Evolutionary conservation across 2,888 invertebrate genomes (phyloP).

Genomic region (Nebria salina): DNA sequence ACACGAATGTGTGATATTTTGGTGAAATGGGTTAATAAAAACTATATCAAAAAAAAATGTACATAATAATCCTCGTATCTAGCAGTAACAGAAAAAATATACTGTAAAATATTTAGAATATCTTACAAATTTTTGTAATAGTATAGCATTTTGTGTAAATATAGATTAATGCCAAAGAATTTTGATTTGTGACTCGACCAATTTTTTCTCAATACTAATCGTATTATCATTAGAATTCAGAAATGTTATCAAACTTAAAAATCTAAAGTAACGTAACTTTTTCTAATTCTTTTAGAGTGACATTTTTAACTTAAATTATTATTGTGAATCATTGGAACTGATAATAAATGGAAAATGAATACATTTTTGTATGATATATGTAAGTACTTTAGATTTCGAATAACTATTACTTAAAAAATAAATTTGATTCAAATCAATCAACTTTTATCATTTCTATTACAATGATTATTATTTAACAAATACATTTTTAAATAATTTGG

Average conservation of each 20-base stretch:
- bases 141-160: constrained; percentile 43
- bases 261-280: not conserved
- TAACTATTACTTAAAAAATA: too few relatives aligned
- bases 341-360: not conserved
- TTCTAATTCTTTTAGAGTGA: not conserved
- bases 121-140: constrained; percentile 43
- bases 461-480: too few relatives aligned
- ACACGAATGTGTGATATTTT: constrained; percentile 46
- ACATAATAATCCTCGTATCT: constrained; percentile 29
- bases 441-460: too few relatives aligned
- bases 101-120: constrained; percentile 45
- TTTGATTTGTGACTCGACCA: constrained; percentile 46
- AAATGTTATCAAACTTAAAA: constrained; percentile 9
- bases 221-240: constrained; percentile 30
- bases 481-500: too few relatives aligned
- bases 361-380: not conserved
- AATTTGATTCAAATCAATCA: too few relatives aligned
- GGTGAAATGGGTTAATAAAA: constrained; percentile 39
- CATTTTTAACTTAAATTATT: not conserved
- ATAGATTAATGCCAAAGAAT: constrained; percentile 47
- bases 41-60: constrained; percentile 17
- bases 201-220: constrained; percentile 35
- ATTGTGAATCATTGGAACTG: constrained; percentile 1
- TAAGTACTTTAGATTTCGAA: not conserved
- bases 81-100: constrained; percentile 25